Evolutionary conservation across 2,113 vertebrate species (phyloP).

Genomic region (Triplophysa tibetana): DNA sequence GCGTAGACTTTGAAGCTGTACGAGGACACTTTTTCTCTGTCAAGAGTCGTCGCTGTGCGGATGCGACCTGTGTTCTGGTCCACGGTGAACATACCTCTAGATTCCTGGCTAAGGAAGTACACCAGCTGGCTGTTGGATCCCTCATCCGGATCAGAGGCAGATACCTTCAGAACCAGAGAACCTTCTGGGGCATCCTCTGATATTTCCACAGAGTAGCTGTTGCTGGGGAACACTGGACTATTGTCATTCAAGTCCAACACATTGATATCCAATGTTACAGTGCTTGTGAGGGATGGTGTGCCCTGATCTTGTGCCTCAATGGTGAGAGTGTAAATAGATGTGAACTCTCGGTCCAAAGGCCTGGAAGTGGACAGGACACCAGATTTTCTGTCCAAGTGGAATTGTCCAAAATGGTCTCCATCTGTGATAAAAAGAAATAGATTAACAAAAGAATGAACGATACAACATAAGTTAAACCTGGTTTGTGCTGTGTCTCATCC

Average conservation of each 20-base stretch:
- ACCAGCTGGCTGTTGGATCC: slow-evolving; percentile 85
- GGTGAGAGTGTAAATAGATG: slow-evolving; percentile 75
- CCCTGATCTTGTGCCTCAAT: slow-evolving; percentile 85
- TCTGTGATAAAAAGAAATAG: too few relatives aligned
- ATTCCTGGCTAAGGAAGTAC: slow-evolving; percentile 86
- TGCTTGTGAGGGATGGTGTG: slow-evolving; percentile 77
- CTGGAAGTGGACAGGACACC: slow-evolving; percentile 84
- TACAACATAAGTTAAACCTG: too few relatives aligned
- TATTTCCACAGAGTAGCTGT: slow-evolving; percentile 79
- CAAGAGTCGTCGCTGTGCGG: slow-evolving; percentile 76
- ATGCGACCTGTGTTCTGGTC: slow-evolving; percentile 81
- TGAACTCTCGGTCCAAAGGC: slow-evolving; percentile 83
- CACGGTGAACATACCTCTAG: slow-evolving; percentile 77
- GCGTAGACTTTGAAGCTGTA: slow-evolving; percentile 87
- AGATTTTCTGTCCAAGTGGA: slow-evolving; percentile 76
- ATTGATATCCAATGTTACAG: slow-evolving; percentile 75
- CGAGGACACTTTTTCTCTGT: slow-evolving; percentile 81
- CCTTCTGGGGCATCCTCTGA: slow-evolving; percentile 81
- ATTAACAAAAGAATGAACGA: neutral
- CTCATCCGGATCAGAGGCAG: slow-evolving; percentile 83
- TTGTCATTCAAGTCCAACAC: slow-evolving; percentile 94
- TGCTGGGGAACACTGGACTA: slow-evolving; percentile 78
- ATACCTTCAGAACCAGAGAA: slow-evolving; percentile 78
- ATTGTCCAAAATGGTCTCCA: slow-evolving; percentile 85
- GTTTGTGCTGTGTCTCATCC: too few relatives aligned